Evolutionary conservation across 2,888 invertebrate species (phyloP), one percentile per base, ranked within the genome.

Genomic region (Nomada fucata): DNA sequence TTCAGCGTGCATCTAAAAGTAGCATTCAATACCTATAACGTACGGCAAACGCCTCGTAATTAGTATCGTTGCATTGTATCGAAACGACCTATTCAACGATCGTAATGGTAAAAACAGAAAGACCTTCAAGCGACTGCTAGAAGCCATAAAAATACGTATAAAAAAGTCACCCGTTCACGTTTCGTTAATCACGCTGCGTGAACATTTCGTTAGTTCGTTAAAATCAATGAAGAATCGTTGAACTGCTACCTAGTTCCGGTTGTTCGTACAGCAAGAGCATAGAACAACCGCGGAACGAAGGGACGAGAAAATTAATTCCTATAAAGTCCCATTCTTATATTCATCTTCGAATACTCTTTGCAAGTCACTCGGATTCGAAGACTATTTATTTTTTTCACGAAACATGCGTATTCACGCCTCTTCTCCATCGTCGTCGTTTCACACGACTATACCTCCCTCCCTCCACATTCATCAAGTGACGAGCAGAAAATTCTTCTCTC

Each of bases 71-170:
- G 13, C 4, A 63, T 23, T 9, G 7, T 47, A 50, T 63, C 42
- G 55, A 63, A 63, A 52, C 26, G 47, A 75, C 44, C 36, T 55
- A 71, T 18, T n/a, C n/a, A 44, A 63, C 9, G 23, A 36, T 29
- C 53, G 42, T 47, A 65, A 52, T 15, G 42, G 10, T 44, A 29
- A 65, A 42, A 44, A 65, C 23, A 67, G 61, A 61, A 26, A 26
- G 2, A 26, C 10, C 65, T 55, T 26, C 67, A 61, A 55, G 72
- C 79, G n/a, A 67, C 61, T 57, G 52, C 20, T 72, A 80, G 44
- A 79, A 59, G 44, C 80, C 42, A 70, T 23, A 42, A 64, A 26
- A 18, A 47, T 65, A 71, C 67, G 15, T 44, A 29, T 55, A 67
- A 50, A 57, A 79, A 36, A 29, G 2, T 13, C 70, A 60, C n/a